Evolutionary conservation across 2,888 invertebrate species (phyloP).

Genomic region (Cotesia congregata): DNA sequence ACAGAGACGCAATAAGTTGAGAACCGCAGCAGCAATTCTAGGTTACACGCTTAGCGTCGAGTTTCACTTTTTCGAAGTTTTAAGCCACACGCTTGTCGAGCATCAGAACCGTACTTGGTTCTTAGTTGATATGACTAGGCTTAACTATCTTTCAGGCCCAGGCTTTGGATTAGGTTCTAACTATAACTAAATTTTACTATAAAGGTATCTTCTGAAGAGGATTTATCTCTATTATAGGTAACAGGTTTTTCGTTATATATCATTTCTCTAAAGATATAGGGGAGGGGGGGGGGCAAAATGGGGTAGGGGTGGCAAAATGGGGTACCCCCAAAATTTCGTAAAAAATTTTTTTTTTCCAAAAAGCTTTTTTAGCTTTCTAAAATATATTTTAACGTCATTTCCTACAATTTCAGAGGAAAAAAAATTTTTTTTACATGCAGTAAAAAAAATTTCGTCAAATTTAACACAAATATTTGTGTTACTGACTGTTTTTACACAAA

Average conservation of each 20-base stretch:
- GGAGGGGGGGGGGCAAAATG: no score
- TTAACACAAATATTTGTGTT: no score
- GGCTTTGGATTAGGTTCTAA: background rate
- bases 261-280: background rate
- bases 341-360: no score
- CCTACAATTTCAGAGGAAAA: no score
- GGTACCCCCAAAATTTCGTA: no score
- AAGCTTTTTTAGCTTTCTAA: no score
- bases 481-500: no score
- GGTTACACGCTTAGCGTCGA: slow-evolving; percentile 71
- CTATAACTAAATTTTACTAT: background rate
- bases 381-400: no score
- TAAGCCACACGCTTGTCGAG: slow-evolving; percentile 62
- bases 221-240: background rate
- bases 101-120: slow-evolving; percentile 49
- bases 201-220: background rate
- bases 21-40: slow-evolving; percentile 69
- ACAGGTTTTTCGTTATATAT: background rate
- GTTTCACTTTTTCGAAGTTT: slow-evolving; percentile 70
- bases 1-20: slow-evolving; percentile 61
- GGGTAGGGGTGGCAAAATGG: no score
- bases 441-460: no score
- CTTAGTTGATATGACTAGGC: slow-evolving; percentile 8
- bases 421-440: no score
- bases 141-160: background rate